Percentiles rank a stretch among this genome's conserved stretches.
Evolutionary conservation across 2,797 vertebrate species (phyloP).

Genomic region (Poecilia wingei): DNA sequence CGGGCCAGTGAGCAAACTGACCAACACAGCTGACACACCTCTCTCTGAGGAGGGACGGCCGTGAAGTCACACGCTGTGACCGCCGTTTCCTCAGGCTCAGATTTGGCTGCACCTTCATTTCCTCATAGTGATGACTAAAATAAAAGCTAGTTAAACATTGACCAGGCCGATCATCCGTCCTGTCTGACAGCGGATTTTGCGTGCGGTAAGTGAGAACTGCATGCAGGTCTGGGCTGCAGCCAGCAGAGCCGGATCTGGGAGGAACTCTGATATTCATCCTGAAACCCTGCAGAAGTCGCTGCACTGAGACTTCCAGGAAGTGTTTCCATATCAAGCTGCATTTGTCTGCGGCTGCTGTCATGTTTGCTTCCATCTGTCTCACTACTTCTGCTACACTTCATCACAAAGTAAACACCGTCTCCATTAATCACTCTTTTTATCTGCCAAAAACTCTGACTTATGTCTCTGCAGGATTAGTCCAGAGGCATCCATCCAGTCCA

Average conservation of each 20-base stretch:
- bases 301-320: constrained; percentile 16
- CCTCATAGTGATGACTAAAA: constrained; percentile 34
- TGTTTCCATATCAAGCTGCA: constrained; percentile 31
- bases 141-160: constrained; percentile 53
- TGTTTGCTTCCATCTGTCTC: constrained; percentile 22
- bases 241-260: constrained; percentile 19
- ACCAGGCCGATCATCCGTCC: neutral
- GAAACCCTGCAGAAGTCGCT: constrained; percentile 16
- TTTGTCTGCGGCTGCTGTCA: constrained; percentile 30
- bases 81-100: constrained; percentile 11
- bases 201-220: constrained; percentile 60
- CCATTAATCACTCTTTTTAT: constrained; percentile 25
- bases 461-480: constrained; percentile 14
- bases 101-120: constrained; percentile 33
- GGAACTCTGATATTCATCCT: constrained; percentile 54
- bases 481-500: constrained; percentile 1
- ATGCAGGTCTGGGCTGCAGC: constrained; percentile 50
- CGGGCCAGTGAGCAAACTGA: constrained; percentile 14
- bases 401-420: constrained; percentile 6
- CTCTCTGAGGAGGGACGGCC: constrained; percentile 20
- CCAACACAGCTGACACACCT: constrained; percentile 33
- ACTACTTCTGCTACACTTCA: constrained; percentile 2
- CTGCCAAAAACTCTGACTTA: constrained; percentile 9
- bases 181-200: neutral
- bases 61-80: constrained; percentile 30